Percentiles rank a stretch among this genome's conserved stretches.
Evolutionary conservation across 2,888 invertebrate genomes (phyloP).

Genomic region (Drosophila prolongata): DNA sequence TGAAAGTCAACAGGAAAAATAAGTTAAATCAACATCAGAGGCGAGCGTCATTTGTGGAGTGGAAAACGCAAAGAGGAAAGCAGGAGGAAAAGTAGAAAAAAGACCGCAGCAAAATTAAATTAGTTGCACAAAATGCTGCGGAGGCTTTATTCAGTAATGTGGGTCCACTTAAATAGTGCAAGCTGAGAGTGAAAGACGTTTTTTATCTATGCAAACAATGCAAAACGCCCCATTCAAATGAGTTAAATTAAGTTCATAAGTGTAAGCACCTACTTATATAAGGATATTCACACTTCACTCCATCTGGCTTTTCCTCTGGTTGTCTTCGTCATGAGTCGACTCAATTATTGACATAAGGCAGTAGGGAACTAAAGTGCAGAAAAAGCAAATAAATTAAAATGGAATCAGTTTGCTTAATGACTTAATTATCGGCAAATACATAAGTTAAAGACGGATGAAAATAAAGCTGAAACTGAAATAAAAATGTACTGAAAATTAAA

Average conservation of each 20-base stretch:
- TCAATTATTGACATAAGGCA: constrained; percentile 13
- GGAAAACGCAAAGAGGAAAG: constrained; percentile 18
- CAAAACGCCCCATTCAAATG: constrained; percentile 8
- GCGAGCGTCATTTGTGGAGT: constrained; percentile 40
- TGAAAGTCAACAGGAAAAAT: constrained; percentile 72
- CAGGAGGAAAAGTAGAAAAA: constrained; percentile 5
- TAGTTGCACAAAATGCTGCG: constrained; percentile 46
- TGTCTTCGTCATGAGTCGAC: neutral
- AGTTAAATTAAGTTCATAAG: constrained; percentile 2
- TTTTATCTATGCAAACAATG: constrained; percentile 12
- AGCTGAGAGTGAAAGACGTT: neutral
- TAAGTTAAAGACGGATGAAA: no score
- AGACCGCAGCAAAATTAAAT: constrained; percentile 52
- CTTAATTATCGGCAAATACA: constrained; percentile 24
- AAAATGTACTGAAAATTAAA: no score
- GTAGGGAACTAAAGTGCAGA: constrained; percentile 7
- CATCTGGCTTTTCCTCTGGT: neutral
- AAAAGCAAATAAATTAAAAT: constrained; percentile 39
- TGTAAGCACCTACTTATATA: neutral
- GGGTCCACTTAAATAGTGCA: constrained; percentile 11
- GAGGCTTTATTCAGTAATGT: constrained; percentile 18
- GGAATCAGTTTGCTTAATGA: constrained; percentile 42
- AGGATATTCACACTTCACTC: constrained; percentile 8
- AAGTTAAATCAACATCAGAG: constrained; percentile 65
- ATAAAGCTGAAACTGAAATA: no score